Conservation (phyloP, 2,797 vertebrate genomes). For the Oreochromis mossambicus region DNA sequence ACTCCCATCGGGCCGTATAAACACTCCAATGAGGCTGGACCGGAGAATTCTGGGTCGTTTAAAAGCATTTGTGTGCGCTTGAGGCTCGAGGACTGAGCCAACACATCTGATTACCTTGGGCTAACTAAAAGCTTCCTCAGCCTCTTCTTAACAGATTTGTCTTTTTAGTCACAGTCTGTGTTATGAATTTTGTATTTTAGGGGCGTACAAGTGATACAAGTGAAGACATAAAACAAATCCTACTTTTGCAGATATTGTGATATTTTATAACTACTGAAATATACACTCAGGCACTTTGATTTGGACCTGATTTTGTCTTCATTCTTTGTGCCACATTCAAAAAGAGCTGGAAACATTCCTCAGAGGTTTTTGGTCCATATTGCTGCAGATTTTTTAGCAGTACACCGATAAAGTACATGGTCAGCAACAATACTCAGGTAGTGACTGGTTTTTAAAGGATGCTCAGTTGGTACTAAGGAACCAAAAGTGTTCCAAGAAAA, state of each 20-base stretch:
- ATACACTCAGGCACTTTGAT: not conserved
- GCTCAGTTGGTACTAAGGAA: not conserved
- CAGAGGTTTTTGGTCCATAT: not conserved
- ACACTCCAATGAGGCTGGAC: slow-evolving; percentile 1
- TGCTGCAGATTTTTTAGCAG: not conserved
- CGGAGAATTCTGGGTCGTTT: slow-evolving; percentile 1
- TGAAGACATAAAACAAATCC: not conserved
- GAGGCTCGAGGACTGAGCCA: not conserved
- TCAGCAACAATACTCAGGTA: not conserved
- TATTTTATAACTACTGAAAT: not conserved
- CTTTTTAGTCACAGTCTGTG: not conserved
- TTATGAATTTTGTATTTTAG: not conserved
- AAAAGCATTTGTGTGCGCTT: not conserved
- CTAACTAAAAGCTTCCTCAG: not conserved
- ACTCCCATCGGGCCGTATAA: not conserved
- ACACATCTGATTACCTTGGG: not conserved
- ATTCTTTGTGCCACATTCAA: not conserved
- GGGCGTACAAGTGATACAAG: not conserved
- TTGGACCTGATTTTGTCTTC: not conserved
- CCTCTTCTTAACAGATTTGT: not conserved
- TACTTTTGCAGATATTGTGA: not conserved
- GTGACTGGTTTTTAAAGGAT: not conserved
- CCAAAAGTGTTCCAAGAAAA: not conserved
- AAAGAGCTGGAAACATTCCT: not conserved
- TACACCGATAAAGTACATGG: not conserved